Percentiles rank a stretch among this genome's conserved stretches.
Evolutionary conservation across 2,113 vertebrate species (phyloP).

Genomic region (Periophthalmodon schlosseri): DNA sequence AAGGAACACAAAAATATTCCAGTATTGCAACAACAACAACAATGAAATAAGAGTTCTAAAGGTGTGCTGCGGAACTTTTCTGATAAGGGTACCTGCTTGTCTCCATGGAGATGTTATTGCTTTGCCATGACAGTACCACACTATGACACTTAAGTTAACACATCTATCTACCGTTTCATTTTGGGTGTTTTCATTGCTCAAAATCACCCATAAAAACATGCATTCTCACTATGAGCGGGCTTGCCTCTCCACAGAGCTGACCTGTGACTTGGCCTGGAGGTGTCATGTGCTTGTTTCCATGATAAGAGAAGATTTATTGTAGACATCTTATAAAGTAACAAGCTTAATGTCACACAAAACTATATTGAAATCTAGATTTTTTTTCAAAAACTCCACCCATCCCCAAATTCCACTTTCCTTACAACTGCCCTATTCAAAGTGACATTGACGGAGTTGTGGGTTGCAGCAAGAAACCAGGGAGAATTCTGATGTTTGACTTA

Average conservation of each 20-base stretch:
- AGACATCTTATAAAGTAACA: neutral
- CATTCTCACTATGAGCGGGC: too few relatives aligned
- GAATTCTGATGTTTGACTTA: conserved; percentile 8
- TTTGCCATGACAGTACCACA: too few relatives aligned
- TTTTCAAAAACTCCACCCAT: neutral
- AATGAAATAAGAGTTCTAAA: neutral
- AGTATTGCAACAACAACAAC: too few relatives aligned
- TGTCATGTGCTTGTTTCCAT: neutral
- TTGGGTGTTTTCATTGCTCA: too few relatives aligned
- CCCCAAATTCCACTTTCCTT: neutral
- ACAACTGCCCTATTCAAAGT: neutral
- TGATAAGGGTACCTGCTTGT: neutral
- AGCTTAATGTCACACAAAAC: neutral
- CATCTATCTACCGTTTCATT: too few relatives aligned
- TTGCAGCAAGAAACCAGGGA: neutral
- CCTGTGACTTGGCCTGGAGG: too few relatives aligned
- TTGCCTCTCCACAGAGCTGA: too few relatives aligned
- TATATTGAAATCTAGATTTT: neutral
- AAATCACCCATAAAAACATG: too few relatives aligned
- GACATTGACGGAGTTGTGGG: neutral
- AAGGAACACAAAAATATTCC: too few relatives aligned
- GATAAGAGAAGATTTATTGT: neutral
- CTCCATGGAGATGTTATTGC: too few relatives aligned
- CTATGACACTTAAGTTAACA: too few relatives aligned
- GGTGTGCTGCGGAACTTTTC: neutral